Conservation (phyloP, 2,797 vertebrate species). For the Scolopax rusticola region DNA sequence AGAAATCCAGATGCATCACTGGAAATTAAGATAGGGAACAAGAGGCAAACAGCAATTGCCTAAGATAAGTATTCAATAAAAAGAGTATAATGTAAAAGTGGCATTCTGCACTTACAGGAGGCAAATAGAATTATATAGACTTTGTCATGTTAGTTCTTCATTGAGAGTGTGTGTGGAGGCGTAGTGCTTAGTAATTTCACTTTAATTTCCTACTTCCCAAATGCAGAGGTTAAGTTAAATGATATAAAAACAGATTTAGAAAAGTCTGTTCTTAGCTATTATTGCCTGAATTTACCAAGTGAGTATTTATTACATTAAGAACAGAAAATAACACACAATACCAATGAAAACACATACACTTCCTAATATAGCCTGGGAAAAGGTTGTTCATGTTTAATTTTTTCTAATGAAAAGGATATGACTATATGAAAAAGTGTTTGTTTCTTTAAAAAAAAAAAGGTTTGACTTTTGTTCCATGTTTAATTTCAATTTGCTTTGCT, state of each 20-base stretch:
- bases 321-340: not conserved
- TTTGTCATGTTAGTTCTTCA: not conserved
- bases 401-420: not conserved
- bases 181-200: not conserved
- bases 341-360: not conserved
- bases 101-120: not conserved
- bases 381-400: not conserved
- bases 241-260: not conserved
- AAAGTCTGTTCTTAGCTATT: not conserved
- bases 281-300: not conserved
- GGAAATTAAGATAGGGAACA: not conserved
- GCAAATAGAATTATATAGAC: not conserved
- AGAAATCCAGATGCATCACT: not conserved
- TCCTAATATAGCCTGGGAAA: not conserved
- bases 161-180: accelerated
- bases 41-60: not conserved
- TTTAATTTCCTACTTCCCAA: not conserved
- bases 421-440: not conserved
- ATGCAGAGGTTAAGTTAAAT: not conserved
- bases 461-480: not conserved
- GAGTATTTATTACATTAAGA: not conserved
- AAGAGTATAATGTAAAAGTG: not conserved
- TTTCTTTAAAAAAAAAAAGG: not conserved
- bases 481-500: not conserved
- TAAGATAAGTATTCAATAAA: not conserved